phyloP scores from a whole-genome alignment of 1,140 invertebrate genomes.

The Polypedilum pembai region DNA sequence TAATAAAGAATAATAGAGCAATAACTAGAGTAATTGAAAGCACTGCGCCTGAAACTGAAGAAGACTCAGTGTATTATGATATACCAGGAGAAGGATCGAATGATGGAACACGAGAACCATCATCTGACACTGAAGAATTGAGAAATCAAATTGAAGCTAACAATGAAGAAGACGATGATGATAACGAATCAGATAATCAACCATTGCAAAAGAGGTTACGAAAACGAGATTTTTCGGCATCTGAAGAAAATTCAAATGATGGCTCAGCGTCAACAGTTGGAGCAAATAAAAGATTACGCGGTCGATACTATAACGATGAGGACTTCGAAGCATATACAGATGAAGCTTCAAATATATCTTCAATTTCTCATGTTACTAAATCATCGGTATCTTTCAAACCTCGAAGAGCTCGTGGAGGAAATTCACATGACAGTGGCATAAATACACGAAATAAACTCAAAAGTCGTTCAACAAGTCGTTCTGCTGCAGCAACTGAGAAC shows the following conservation, averaged over 20 bases:
- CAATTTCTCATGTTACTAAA: neutral
- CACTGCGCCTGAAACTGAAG: neutral
- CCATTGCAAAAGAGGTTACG: neutral
- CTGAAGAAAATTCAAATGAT: neutral
- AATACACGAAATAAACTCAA: neutral
- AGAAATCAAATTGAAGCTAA: no score
- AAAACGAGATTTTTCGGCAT: neutral
- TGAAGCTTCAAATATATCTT: neutral
- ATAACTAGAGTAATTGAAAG: neutral
- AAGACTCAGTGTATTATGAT: constrained; percentile 15
- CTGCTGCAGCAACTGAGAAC: neutral
- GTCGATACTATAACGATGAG: neutral
- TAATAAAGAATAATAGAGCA: neutral
- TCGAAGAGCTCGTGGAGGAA: neutral
- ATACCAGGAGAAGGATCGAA: constrained; percentile 20
- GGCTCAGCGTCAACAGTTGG: neutral
- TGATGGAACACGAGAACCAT: neutral
- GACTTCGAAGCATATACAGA: constrained; percentile 7
- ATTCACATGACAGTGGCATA: neutral
- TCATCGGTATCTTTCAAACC: neutral
- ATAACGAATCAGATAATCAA: neutral
- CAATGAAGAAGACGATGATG: neutral
- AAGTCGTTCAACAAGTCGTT: constrained; percentile 24
- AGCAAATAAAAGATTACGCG: neutral
- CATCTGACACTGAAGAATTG: neutral